These are phyloP conservation scores for Microplitis manilae DNA, from an alignment of 2,888 invertebrate species.

Conservation along the genomic window DNA sequence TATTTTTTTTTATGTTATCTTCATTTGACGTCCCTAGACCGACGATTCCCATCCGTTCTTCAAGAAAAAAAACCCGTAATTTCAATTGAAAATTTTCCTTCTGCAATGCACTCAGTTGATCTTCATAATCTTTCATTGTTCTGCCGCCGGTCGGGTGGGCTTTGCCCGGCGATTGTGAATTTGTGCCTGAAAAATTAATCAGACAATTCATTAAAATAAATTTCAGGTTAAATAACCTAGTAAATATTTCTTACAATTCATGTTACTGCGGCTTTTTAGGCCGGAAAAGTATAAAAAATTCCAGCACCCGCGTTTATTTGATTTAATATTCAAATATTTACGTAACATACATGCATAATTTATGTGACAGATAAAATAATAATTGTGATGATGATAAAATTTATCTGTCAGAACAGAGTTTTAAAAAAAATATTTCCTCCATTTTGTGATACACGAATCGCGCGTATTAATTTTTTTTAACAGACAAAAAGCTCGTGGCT, in stretches of 20 bases:
- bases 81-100: conserved; percentile 96
- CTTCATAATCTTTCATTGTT: conserved; percentile 92
- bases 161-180: conserved; percentile 60
- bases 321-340: conserved; percentile 10
- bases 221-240: conserved; percentile 14
- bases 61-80: conserved; percentile 90
- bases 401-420: neutral
- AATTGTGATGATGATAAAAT: too few species aligned
- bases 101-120: conserved; percentile 84
- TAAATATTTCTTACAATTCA: conserved; percentile 29
- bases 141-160: conserved; percentile 72
- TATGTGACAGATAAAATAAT: neutral
- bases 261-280: neutral
- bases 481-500: conserved; percentile 16
- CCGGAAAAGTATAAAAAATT: neutral
- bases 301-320: conserved; percentile 19
- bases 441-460: neutral
- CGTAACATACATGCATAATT: conserved; percentile 17
- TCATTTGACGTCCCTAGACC: conserved; percentile 77
- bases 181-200: conserved; percentile 57
- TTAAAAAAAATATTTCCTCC: neutral
- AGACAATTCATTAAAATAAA: conserved; percentile 22
- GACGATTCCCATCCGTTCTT: conserved; percentile 82
- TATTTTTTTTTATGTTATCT: conserved; percentile 78
- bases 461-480: conserved; percentile 1